Base-by-base conservation (phyloP, 2,888 invertebrate species). In the Caenorhabditis afra region DNA sequence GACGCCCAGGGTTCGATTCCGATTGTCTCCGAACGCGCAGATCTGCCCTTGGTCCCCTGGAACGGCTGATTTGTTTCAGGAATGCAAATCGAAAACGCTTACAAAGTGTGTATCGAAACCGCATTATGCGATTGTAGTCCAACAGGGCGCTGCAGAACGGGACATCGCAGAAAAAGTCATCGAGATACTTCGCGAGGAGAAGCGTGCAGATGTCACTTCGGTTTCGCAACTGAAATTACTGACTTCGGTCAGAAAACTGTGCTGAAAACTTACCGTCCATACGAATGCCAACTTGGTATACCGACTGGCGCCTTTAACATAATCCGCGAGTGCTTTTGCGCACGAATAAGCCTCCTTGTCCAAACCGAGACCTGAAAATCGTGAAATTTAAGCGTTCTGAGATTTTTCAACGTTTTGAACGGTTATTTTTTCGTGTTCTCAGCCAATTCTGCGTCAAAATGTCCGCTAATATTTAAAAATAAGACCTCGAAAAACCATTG, bases 101-200 rank as follows among this genome's bases (percentile, higher is more conserved):
- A 58, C 58, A 58, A 23, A 58, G 44, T 8, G 58, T 58, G 14
- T 58, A 58, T 16, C 58, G 44, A 16, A 58, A 58, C 45, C 45
- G 18, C 1, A 22, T 22, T 41, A 45, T 2, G 1, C 58, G 22
- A 45, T 45, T 44, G 1, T 8, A 14, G 29, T 58, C 58, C 12
- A 58, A 45, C 23, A 58, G 41, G 1, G 39, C n/a, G 23, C 5
- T 2, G 16, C 23, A 44, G 1, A 58, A 23, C 29, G 65, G 53
- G 39, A 66, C 55, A 22, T 66, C 58, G 47, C 35, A 23, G 67
- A 67, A 57, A 22, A 66, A 66, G 12, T 49, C 58, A 29, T 12
- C 16, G 8, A 58, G 45, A n/a, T 58, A 22, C 4, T 23, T 22
- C 44, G 58, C 14, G 29, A 58, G 45, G 1, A 58, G 16, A 7